phyloP scores from a whole-genome alignment of 2,113 vertebrate genomes.

The Pleuronectes platessa region DNA sequence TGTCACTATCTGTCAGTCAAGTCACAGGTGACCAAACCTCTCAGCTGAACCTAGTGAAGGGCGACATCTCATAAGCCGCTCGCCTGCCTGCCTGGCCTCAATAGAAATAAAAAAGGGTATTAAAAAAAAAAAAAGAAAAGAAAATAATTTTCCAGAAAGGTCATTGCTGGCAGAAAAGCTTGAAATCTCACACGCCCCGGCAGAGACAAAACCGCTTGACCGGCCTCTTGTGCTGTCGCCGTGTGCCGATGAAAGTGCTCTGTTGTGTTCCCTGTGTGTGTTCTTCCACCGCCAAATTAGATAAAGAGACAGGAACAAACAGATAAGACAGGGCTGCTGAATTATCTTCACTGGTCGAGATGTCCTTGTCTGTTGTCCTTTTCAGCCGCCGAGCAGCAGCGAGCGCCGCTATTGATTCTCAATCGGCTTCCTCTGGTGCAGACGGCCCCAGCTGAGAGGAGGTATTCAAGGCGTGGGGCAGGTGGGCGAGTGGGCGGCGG shows the following conservation, averaged over 20 bases:
- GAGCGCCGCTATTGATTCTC: slow-evolving; percentile 66
- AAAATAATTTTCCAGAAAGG: slow-evolving; percentile 60
- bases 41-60: slow-evolving; percentile 50
- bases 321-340: slow-evolving; percentile 59
- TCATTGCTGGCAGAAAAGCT: slow-evolving; percentile 51
- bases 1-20: slow-evolving; percentile 68
- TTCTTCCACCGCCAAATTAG: slow-evolving; percentile 56
- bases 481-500: slow-evolving; percentile 17
- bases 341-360: slow-evolving; percentile 66
- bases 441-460: slow-evolving; percentile 47
- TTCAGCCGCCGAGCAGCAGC: slow-evolving; percentile 47
- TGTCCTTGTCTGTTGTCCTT: slow-evolving; percentile 78
- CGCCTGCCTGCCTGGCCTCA: slow-evolving; percentile 39
- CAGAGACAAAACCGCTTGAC: slow-evolving; percentile 1
- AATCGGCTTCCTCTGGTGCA: slow-evolving; percentile 51
- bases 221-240: slow-evolving; percentile 7
- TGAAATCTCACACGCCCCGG: slow-evolving; percentile 46
- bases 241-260: slow-evolving; percentile 33
- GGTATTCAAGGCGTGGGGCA: slow-evolving; percentile 18
- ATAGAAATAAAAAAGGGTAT: slow-evolving; percentile 50
- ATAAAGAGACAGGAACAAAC: slow-evolving; percentile 71
- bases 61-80: slow-evolving; percentile 55
- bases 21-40: slow-evolving; percentile 68
- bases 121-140: background rate
- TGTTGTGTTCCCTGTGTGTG: slow-evolving; percentile 4